A percentile compares a stretch with the other conserved stretches of the same genome.
phyloP scores from a whole-genome alignment of 2,113 vertebrate species.

The Neodon shergylaensis region DNA sequence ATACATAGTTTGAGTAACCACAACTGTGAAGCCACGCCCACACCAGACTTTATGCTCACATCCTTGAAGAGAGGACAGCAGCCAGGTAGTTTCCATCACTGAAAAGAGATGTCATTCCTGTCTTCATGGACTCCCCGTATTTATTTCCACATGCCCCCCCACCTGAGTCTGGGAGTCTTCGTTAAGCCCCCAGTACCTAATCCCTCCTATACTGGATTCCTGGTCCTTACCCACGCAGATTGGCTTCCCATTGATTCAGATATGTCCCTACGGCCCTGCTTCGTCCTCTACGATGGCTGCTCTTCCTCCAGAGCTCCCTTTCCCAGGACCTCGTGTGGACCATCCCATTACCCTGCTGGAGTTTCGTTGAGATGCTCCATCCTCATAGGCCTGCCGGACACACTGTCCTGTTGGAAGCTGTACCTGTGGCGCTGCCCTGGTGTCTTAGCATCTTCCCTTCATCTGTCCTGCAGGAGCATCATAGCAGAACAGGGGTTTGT shows the following conservation, averaged over 20 bases:
- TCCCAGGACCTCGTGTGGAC: background rate
- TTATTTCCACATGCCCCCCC: background rate
- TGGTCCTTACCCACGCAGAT: background rate
- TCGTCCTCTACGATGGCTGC: background rate
- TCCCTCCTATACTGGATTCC: background rate
- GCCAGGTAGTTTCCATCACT: background rate
- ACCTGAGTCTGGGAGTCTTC: background rate
- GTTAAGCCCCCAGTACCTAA: background rate
- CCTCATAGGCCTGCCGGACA: background rate
- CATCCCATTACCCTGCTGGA: background rate
- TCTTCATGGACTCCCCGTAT: background rate
- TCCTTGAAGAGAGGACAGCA: background rate
- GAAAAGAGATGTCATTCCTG: constrained; percentile 30
- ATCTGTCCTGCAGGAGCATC: background rate
- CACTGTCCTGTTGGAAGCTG: background rate
- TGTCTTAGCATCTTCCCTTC: background rate
- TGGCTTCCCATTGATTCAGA: background rate
- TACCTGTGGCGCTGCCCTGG: no score
- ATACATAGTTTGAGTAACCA: background rate
- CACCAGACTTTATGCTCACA: constrained; percentile 25
- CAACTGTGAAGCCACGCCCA: background rate
- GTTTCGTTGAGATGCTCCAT: background rate
- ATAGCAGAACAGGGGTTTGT: background rate
- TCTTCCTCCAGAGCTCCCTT: background rate
- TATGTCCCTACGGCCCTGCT: background rate